Conservation (phyloP, 2,888 invertebrate species). For the Portevinia maculata region DNA sequence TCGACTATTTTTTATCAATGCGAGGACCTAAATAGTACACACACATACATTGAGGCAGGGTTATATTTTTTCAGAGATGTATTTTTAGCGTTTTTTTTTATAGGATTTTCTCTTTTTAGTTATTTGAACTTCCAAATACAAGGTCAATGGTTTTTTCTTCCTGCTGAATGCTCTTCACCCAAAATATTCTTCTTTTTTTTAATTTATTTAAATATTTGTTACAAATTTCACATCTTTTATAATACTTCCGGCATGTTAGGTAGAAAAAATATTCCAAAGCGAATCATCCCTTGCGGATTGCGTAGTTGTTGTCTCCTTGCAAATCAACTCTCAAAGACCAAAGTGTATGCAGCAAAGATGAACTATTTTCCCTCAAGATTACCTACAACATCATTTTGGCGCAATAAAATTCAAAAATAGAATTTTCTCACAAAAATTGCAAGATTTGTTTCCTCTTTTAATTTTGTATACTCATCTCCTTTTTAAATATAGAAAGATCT, state of each 20-base stretch:
- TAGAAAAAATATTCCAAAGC: not conserved
- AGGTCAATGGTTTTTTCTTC: constrained; percentile 18
- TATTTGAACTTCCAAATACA: constrained; percentile 25
- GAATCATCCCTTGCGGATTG: not conserved
- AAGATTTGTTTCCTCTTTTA: not conserved
- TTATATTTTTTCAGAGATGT: not conserved
- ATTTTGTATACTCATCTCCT: not conserved
- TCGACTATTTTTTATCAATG: constrained; percentile 2
- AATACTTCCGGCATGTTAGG: not conserved
- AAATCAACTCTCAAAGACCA: not conserved
- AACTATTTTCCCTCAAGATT: too few species aligned
- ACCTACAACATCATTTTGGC: too few species aligned
- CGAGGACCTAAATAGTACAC: constrained; percentile 1
- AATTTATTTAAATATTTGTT: not conserved
- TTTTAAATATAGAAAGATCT: not conserved
- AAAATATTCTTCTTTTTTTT: too few species aligned
- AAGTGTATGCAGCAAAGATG: not conserved
- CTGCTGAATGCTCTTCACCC: too few species aligned
- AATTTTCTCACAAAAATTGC: constrained; percentile 17
- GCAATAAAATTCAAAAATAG: constrained; percentile 49
- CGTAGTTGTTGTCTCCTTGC: not conserved
- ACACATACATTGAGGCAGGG: constrained; percentile 15
- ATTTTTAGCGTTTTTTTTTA: constrained; percentile 20
- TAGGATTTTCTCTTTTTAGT: constrained; percentile 24
- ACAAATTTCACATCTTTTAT: not conserved